These are phyloP conservation scores for Monochamus saltuarius DNA, from an alignment of 1,140 invertebrate species.

Conservation along the genomic window DNA sequence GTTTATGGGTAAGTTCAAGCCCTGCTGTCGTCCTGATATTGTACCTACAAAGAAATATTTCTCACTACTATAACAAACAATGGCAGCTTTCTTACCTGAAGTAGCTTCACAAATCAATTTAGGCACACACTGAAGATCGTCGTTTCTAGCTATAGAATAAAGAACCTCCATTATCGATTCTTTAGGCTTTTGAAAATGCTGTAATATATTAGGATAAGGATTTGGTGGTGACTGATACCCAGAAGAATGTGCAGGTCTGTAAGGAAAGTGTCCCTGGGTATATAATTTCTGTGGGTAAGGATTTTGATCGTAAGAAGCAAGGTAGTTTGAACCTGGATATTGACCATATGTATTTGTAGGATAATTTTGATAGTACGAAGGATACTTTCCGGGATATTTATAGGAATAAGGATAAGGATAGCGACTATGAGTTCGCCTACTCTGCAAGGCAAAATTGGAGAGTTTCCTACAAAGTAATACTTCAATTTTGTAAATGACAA, in stretches of 20 bases:
- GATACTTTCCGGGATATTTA: conserved; percentile 10
- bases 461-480: conserved; percentile 28
- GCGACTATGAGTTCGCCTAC: conserved; percentile 9
- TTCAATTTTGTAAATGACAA: background rate
- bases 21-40: conserved; percentile 55
- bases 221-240: background rate
- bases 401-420: conserved; percentile 2
- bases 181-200: conserved; percentile 10
- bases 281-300: background rate
- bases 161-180: conserved; percentile 58
- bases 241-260: background rate
- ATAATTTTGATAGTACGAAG: conserved; percentile 3
- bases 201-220: background rate
- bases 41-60: conserved; percentile 51
- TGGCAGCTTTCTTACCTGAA: conserved; percentile 53
- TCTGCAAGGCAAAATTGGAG: conserved; percentile 28
- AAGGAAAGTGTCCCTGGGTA: background rate
- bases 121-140: conserved; percentile 75
- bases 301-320: background rate
- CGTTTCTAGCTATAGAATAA: conserved; percentile 70
- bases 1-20: conserved; percentile 52
- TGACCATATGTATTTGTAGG: conserved; percentile 1
- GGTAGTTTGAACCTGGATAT: background rate
- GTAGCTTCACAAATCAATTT: conserved; percentile 75
- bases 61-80: too few relatives aligned